These are phyloP conservation scores for Semicossyphus pulcher DNA, from an alignment of 2,113 vertebrate species.

Conservation along the genomic window DNA sequence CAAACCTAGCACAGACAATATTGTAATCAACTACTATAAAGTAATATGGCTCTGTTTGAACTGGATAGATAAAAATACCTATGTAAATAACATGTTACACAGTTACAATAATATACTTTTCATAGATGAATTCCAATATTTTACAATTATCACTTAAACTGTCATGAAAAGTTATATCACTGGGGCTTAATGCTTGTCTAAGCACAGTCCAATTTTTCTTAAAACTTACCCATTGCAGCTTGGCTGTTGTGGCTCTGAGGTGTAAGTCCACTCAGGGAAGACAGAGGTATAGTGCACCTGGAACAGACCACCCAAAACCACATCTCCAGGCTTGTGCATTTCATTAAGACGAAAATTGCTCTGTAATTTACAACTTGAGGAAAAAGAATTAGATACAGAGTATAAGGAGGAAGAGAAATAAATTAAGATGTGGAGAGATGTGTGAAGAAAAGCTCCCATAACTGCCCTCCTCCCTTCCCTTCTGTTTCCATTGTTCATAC, in stretches of 20 bases:
- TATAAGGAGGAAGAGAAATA: neutral
- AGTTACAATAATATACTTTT: too few species aligned
- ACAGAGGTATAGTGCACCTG: constrained; percentile 38
- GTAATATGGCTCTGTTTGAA: too few species aligned
- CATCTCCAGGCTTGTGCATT: constrained; percentile 60
- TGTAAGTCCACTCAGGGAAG: constrained; percentile 54
- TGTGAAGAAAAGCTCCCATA: neutral
- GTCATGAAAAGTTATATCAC: too few species aligned
- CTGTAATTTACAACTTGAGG: constrained; percentile 38
- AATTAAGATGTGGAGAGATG: neutral
- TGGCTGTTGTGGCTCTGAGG: constrained; percentile 42
- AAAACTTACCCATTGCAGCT: constrained; percentile 60
- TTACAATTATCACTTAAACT: too few species aligned
- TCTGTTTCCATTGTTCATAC: neutral
- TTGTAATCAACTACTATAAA: too few species aligned
- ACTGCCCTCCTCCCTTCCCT: neutral
- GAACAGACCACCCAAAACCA: constrained; percentile 66
- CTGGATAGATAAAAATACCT: too few species aligned
- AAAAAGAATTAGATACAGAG: neutral
- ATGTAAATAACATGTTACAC: too few species aligned
- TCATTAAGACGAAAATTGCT: constrained; percentile 56
- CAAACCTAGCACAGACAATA: constrained; percentile 5
- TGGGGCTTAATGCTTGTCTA: too few species aligned
- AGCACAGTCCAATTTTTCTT: too few species aligned
- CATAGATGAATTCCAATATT: too few species aligned